phyloP scores from a whole-genome alignment of 2,797 vertebrate genomes.

The Anguilla obscura region DNA sequence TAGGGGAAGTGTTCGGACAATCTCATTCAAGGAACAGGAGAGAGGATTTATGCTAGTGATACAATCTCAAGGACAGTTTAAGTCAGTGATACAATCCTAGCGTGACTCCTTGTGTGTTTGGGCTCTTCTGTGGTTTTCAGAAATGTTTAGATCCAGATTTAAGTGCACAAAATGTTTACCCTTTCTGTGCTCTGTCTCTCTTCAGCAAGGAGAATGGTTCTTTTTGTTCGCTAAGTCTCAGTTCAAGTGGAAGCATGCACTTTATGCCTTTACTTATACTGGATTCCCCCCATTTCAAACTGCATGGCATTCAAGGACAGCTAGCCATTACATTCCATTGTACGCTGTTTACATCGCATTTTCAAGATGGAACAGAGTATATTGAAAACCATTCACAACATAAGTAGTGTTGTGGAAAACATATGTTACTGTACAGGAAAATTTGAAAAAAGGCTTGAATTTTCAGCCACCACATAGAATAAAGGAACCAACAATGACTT shows the following conservation, averaged over 20 bases:
- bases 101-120: slow-evolving; percentile 7
- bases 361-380: neutral
- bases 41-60: neutral
- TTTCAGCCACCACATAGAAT: neutral
- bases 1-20: neutral
- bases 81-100: neutral
- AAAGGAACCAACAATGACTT: slow-evolving; percentile 7
- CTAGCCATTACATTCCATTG: neutral
- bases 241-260: neutral
- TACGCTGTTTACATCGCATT: neutral
- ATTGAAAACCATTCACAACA: neutral
- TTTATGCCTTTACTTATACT: neutral
- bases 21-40: neutral
- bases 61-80: neutral
- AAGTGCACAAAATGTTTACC: neutral
- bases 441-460: neutral
- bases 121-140: neutral
- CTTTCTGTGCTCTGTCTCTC: neutral
- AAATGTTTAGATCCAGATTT: slow-evolving; percentile 3
- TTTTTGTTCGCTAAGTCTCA: neutral
- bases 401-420: neutral
- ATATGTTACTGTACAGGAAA: neutral
- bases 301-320: neutral
- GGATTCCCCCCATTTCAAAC: neutral
- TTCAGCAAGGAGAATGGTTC: neutral